Evolutionary conservation across 2,888 invertebrate species (phyloP), one percentile per base, ranked within the genome.

Genomic region (Orthonychiurus folsomi): DNA sequence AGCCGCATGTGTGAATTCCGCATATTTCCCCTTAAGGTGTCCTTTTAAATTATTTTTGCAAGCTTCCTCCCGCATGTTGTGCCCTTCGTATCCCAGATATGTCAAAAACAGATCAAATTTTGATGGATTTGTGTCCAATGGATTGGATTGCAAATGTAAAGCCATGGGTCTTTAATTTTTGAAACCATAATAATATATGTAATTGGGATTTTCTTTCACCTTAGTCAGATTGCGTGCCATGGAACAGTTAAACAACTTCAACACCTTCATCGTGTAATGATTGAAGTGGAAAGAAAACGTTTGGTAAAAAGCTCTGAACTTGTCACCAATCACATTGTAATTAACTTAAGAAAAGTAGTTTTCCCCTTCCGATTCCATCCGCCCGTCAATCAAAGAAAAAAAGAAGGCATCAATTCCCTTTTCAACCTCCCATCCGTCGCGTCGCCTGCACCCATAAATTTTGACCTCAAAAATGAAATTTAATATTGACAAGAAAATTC

Each of bases 281-380:
- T n/a, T n/a, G n/a, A n/a, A n/a, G n/a, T n/a, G n/a, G n/a, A n/a
- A n/a, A n/a, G n/a, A n/a, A n/a, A n/a, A n/a, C n/a, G n/a, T n/a
- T n/a, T n/a, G n/a, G n/a, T n/a, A n/a, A n/a, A n/a, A n/a, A n/a
- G 37, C 37, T 37, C 37, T 37, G 37, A 37, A 37, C 37, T 37
- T 37, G 37, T 37, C 37, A 37, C 37, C 37, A 37, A 15, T 5
- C 15, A 9, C 37, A 5, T 15, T 37, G 37, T 37, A 37, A 37
- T 37, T 37, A 37, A 37, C 9, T 37, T 37, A n/a, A 15, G 37
- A 37, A 37, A 37, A 9, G 37, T 37, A 37, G 37, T 15, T 37
- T 37, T 5, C 5, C 9, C 37, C 37, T 5, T 37, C 37, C 5
- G 15, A 5, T 15, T 37, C 15, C 15, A 9, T 15, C 5, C 37